Evolutionary conservation across 2,113 vertebrate species (phyloP).

Genomic region (Ciconia boyciana): DNA sequence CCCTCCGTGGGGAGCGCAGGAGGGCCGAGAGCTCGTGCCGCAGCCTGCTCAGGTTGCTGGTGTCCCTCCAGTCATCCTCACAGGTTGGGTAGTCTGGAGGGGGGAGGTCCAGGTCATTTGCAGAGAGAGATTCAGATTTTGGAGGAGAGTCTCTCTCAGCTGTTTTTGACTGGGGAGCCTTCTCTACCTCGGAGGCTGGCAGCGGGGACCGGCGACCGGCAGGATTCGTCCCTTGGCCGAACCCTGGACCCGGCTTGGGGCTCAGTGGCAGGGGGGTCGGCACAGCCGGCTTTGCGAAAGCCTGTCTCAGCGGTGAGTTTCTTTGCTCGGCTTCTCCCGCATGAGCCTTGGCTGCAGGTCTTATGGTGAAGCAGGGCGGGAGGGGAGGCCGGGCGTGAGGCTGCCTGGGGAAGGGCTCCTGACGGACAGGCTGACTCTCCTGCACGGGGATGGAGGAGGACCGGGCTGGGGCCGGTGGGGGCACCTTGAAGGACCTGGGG

Average conservation of each 20-base stretch:
- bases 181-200: not conserved
- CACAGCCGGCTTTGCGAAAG: not conserved
- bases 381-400: conserved; percentile 39
- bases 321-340: not conserved
- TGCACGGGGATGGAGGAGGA: conserved; percentile 71
- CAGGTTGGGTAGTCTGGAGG: conserved; percentile 1
- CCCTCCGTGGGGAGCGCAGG: conserved; percentile 50
- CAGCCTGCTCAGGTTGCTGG: conserved; percentile 65
- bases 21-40: conserved; percentile 68
- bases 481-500: conserved; percentile 74
- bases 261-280: not conserved
- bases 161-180: not conserved
- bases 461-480: conserved; percentile 71
- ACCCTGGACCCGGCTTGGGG: not conserved
- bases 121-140: not conserved
- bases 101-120: conserved; percentile 23
- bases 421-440: not conserved
- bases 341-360: not conserved
- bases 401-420: conserved; percentile 15
- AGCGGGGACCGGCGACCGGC: accelerated
- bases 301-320: not conserved
- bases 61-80: conserved; percentile 64
- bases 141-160: not conserved
- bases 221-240: not conserved
- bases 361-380: conserved; percentile 62